Conservation (phyloP, 2,797 vertebrate species). For the Propithecus deckenii region DNA sequence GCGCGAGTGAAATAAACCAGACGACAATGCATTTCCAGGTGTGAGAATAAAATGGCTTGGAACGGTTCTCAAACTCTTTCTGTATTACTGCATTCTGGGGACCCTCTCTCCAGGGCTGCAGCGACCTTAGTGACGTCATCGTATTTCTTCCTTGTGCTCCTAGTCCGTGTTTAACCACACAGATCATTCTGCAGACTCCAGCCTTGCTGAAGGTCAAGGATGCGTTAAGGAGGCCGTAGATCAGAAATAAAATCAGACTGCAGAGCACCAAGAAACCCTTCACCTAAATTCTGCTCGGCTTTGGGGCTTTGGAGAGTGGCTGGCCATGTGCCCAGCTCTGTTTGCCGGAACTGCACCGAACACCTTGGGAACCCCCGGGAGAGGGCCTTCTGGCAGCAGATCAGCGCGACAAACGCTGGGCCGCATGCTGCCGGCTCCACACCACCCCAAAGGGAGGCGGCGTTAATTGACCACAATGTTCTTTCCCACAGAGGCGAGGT, state of each 20-base stretch:
- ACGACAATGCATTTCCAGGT: background rate
- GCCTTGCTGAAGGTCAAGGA: background rate
- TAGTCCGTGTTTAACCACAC: background rate
- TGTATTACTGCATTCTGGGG: background rate
- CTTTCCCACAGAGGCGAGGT: background rate
- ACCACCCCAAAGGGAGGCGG: background rate
- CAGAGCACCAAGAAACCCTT: background rate
- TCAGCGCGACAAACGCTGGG: background rate
- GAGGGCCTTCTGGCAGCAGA: background rate
- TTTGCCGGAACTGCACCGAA: background rate
- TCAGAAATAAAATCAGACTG: background rate
- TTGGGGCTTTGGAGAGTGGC: background rate
- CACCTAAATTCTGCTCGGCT: background rate
- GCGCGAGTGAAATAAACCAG: background rate
- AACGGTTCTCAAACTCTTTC: background rate
- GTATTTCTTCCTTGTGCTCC: background rate
- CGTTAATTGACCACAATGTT: background rate
- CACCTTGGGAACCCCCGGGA: background rate
- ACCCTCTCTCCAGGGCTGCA: background rate
- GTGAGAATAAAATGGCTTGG: conserved; percentile 32
- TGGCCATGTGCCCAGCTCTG: background rate
- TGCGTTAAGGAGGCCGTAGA: background rate
- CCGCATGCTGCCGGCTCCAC: background rate
- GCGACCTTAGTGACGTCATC: background rate
- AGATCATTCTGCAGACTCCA: background rate